Evolutionary conservation across 2,888 invertebrate species (phyloP), one percentile per base, ranked within the genome.

Genomic region (Ganaspis brasiliensis): DNA sequence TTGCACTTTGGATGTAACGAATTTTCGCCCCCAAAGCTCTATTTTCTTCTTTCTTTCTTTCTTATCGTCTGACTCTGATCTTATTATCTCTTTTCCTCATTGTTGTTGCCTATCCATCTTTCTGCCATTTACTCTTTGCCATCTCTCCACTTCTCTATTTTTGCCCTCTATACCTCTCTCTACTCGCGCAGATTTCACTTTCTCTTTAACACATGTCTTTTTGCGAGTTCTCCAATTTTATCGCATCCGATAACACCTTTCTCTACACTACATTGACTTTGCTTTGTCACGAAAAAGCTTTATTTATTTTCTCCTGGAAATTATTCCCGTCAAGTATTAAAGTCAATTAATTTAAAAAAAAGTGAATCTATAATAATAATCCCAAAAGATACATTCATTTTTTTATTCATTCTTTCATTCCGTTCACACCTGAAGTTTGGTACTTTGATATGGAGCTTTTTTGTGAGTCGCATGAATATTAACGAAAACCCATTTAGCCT

Each of bases 1-100:
- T 78, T 75, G 77, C 77, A 77, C 78, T 79, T 79, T 73, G 75
- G 71, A 40, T 72, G 78, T 76, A 78, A 74, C 74, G 72, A 77
- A 81, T 83, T 83, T 79, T 74, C 76, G 70, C 70, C 79, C 16
- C 78, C 79, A 75, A 73, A 77, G 40, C 75, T 75, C 73, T 59
- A 76, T 76, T 77, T 77, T 63, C 37, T 73, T 74, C 59, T 56
- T 77, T 73, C 59, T 56, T 77, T 73, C 72, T 72, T 81, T 82
- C 80, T 81, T 82, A 67, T 67, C 67, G 40, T 24, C n/a, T 45
- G 40, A 40, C n/a, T 2, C 45, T 67, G 45, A 67, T 67, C 67
- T 45, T 45, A 45, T 67, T 67, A 63, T 63, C 63, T 31, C 26
- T 74, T n/a, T 74, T 73, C 59, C 71, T 59, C 59, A 14, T 56